Evolutionary conservation across 2,797 vertebrate species (phyloP).

Genomic region (Apogon talboti): DNA sequence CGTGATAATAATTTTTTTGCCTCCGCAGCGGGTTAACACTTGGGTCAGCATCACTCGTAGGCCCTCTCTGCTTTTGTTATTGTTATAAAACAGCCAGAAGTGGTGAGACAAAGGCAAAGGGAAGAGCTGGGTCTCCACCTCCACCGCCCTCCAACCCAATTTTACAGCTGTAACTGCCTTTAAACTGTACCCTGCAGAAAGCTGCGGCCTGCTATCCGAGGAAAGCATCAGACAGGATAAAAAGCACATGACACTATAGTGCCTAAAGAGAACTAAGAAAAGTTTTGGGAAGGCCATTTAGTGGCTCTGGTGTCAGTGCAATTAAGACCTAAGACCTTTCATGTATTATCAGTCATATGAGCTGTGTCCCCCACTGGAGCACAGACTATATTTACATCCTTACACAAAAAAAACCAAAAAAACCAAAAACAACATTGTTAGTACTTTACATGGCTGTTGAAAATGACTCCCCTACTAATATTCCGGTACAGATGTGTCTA

Average conservation of each 20-base stretch:
- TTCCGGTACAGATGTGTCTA: too few species aligned
- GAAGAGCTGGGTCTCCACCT: slow-evolving; percentile 29
- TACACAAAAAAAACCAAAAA: too few species aligned
- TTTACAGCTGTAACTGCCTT: slow-evolving; percentile 38
- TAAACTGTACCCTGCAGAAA: slow-evolving; percentile 16
- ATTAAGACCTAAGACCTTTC: background rate
- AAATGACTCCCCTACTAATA: too few species aligned
- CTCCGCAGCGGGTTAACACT: slow-evolving; percentile 40
- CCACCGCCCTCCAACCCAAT: slow-evolving; percentile 7
- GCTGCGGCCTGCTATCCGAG: slow-evolving; percentile 26
- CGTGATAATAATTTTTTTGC: slow-evolving; percentile 49
- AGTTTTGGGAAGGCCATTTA: slow-evolving; percentile 20
- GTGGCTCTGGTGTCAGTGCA: slow-evolving; percentile 4
- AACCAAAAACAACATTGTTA: too few species aligned
- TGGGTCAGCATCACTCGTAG: slow-evolving; percentile 50
- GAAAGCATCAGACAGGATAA: slow-evolving; percentile 36
- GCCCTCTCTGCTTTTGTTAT: slow-evolving; percentile 36
- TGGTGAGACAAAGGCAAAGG: slow-evolving; percentile 40
- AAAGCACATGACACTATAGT: background rate
- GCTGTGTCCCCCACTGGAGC: background rate
- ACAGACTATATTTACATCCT: too few species aligned
- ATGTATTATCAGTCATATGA: background rate
- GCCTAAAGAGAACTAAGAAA: slow-evolving; percentile 13
- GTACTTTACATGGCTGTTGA: too few species aligned
- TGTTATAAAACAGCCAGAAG: slow-evolving; percentile 54